Base-by-base conservation (phyloP, 1,140 invertebrate species). In the Drosophila malerkotliana region DNA sequence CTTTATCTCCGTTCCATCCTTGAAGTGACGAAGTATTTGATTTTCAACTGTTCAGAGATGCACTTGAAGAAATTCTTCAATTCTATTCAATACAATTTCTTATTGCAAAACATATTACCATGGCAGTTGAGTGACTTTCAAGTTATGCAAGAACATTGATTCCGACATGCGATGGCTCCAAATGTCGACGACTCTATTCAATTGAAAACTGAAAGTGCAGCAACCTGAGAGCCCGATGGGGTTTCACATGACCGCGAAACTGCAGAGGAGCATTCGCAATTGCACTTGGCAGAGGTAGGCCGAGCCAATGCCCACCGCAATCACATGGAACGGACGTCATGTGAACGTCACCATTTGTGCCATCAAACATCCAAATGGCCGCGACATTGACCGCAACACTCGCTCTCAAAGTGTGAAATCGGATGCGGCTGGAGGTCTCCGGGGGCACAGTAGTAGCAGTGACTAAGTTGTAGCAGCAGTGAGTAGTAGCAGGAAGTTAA, bases 121-220 rank as follows among this genome's bases (percentile, higher is more conserved):
- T 37, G 34, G 34, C 34, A 28, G 4, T 21, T 28, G 14, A 44
- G 41, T 52, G 44, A 30, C 51, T 32, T 12, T 24, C 67, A 69
- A 82, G 79, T 82, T 78, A 72, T 73, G 68, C 72, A 81, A 57
- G 82, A 75, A 69, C 59, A 51, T 63, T 30, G 21, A 51, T 44
- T 3, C 30, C 0, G 26, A 28, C 18, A 21, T 47, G 34, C 10
- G 26, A 28, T 37, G 9, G 4, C 0, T 12, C 34, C 62, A 44
- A 76, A 63, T 75, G 57, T 62, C 60, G 68, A 54, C 73, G 30
- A 49, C 56, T 67, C 39, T 48, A 61, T 63, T 37, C 34, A 66
- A 79, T 64, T 72, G 54, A 63, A 85, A 87, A 85, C 77, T 64
- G 82, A 85, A 87, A 85, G 78, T 81, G 63, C 64, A 41, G 59